Evolutionary conservation across 2,888 invertebrate genomes (phyloP).

Genomic region (Tryphoninae sp.): DNA sequence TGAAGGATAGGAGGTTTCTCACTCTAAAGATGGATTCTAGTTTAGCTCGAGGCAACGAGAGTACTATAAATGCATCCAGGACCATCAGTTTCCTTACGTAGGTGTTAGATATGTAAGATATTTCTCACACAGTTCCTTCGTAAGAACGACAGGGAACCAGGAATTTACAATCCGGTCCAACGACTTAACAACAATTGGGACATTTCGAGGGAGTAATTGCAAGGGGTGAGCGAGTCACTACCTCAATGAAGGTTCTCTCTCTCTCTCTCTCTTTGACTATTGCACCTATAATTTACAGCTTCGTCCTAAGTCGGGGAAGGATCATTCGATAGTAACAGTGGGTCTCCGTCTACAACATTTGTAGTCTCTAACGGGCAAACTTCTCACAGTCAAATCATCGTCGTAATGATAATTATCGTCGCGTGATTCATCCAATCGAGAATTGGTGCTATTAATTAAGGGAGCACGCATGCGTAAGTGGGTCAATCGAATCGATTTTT

Average conservation of each 20-base stretch:
- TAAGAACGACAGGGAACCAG: conserved; percentile 21
- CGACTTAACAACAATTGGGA: background rate
- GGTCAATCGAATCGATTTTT: too few species aligned
- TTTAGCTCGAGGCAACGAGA: too few species aligned
- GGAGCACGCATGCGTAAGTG: too few species aligned
- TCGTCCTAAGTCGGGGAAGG: background rate
- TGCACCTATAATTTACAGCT: conserved; percentile 30
- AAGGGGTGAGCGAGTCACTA: background rate
- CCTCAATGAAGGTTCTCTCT: too few species aligned
- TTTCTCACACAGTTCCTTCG: background rate
- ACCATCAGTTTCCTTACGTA: too few species aligned
- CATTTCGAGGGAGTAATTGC: background rate
- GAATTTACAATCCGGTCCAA: conserved; percentile 37
- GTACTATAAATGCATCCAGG: too few species aligned
- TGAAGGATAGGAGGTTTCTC: background rate
- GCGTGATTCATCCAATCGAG: too few species aligned
- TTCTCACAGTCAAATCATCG: background rate
- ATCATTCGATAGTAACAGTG: background rate
- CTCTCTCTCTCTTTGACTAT: background rate
- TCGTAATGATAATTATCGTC: too few species aligned
- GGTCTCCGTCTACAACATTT: too few species aligned
- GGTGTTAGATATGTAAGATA: background rate
- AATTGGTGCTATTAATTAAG: too few species aligned
- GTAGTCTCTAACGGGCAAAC: background rate
- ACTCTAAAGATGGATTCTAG: background rate